Percentiles rank a stretch among this genome's conserved stretches.
Conservation (phyloP, 2,888 invertebrate genomes). For the Drosophila algonquin region DNA sequence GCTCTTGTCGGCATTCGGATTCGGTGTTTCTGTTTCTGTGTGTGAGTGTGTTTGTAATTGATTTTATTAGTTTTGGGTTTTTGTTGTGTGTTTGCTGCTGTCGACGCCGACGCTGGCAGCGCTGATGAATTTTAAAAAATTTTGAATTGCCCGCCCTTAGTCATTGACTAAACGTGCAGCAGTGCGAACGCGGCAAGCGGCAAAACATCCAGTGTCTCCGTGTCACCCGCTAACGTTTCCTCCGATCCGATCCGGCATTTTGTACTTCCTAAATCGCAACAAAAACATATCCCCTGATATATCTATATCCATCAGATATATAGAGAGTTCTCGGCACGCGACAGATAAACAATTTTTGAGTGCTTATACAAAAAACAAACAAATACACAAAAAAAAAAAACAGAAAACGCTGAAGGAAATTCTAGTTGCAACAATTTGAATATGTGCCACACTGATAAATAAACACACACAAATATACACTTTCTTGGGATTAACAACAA, state of each 20-base stretch:
- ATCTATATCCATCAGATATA: constrained; percentile 1
- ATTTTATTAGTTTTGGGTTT: constrained; percentile 82
- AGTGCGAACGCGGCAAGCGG: constrained; percentile 77
- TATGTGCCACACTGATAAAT: constrained; percentile 48
- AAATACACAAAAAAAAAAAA: constrained; percentile 4
- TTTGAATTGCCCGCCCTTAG: constrained; percentile 83
- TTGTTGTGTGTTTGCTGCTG: constrained; percentile 76
- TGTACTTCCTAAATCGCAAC: background rate
- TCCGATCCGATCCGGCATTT: constrained; percentile 1
- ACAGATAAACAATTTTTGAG: constrained; percentile 26
- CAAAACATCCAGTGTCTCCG: constrained; percentile 35
- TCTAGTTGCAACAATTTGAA: constrained; percentile 35
- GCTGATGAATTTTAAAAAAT: constrained; percentile 82
- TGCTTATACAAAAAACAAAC: constrained; percentile 30
- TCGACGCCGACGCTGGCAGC: constrained; percentile 60
- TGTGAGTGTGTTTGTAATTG: constrained; percentile 79
- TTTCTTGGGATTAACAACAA: constrained; percentile 35
- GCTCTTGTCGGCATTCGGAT: constrained; percentile 26
- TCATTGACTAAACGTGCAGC: constrained; percentile 83
- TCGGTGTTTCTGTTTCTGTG: constrained; percentile 25
- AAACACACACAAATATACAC: constrained; percentile 38
- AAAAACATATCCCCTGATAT: constrained; percentile 8
- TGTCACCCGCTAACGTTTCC: constrained; percentile 9
- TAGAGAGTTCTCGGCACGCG: constrained; percentile 30
- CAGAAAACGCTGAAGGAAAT: background rate